Evolutionary conservation across 2,888 invertebrate species (phyloP).

Genomic region (Lasioglossum pauxillum): DNA sequence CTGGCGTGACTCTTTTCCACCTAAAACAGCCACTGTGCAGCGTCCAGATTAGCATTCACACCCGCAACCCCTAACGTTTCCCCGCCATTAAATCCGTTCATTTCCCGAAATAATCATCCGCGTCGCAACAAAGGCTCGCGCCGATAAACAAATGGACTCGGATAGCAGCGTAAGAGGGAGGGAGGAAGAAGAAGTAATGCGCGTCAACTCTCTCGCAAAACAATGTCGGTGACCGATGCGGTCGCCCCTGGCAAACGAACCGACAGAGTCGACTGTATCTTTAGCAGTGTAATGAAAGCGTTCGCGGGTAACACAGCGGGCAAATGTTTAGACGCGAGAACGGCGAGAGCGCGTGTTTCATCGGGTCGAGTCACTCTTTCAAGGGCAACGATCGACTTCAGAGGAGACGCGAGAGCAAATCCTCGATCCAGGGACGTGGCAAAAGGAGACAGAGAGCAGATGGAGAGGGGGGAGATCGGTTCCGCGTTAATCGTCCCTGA

Average conservation of each 20-base stretch:
- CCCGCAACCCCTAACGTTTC: background rate
- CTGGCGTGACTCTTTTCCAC: too few species aligned
- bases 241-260: background rate
- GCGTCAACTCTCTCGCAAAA: background rate
- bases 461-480: conserved; percentile 13
- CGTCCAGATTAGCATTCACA: background rate
- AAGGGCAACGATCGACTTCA: conserved; percentile 31
- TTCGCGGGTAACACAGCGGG: background rate
- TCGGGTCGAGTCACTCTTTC: background rate
- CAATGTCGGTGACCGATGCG: conserved; percentile 5
- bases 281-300: background rate
- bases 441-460: background rate
- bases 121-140: background rate
- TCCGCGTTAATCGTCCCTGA: conserved; percentile 60
- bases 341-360: background rate
- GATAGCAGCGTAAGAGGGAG: background rate
- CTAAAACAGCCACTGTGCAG: too few species aligned
- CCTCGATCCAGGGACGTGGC: background rate
- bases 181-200: background rate
- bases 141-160: background rate
- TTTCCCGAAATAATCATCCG: background rate
- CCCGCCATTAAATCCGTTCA: background rate
- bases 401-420: background rate
- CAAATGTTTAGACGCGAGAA: background rate
- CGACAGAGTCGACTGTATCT: background rate